Conservation (phyloP, 2,797 vertebrate species). For the Sebastes cheni region DNA sequence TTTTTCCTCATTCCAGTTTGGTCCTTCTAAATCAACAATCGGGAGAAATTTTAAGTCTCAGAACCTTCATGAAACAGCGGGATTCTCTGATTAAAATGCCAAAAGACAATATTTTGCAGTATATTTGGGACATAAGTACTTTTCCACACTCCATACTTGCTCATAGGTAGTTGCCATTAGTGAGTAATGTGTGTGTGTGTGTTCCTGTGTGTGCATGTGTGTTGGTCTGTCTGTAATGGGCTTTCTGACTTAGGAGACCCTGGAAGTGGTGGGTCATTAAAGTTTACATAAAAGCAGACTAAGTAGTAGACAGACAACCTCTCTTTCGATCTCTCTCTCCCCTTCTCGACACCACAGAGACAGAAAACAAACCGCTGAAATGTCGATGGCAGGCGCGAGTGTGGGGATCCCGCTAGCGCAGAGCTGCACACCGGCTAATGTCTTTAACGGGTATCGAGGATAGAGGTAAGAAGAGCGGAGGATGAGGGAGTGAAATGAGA, state of each 20-base stretch:
- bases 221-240: constrained; percentile 52
- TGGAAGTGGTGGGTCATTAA: constrained; percentile 75
- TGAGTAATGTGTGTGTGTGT: constrained; percentile 31
- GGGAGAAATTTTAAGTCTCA: constrained; percentile 29
- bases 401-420: constrained; percentile 60
- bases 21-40: constrained; percentile 59
- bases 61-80: constrained; percentile 45
- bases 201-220: constrained; percentile 30
- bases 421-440: constrained; percentile 70
- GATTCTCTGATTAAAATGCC: constrained; percentile 57
- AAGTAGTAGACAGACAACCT: constrained; percentile 61
- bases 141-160: constrained; percentile 56
- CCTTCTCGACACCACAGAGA: constrained; percentile 57
- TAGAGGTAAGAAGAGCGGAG: constrained; percentile 59
- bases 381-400: constrained; percentile 65
- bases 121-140: constrained; percentile 60
- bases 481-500: constrained; percentile 41
- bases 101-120: constrained; percentile 51
- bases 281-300: constrained; percentile 70
- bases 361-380: constrained; percentile 73
- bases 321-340: constrained; percentile 46
- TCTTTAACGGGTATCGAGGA: constrained; percentile 77
- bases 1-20: constrained; percentile 45
- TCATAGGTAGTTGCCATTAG: constrained; percentile 49
- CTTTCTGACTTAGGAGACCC: constrained; percentile 66